Evolutionary conservation across 2,888 invertebrate genomes (phyloP).

Genomic region (Harpalus rubripes): DNA sequence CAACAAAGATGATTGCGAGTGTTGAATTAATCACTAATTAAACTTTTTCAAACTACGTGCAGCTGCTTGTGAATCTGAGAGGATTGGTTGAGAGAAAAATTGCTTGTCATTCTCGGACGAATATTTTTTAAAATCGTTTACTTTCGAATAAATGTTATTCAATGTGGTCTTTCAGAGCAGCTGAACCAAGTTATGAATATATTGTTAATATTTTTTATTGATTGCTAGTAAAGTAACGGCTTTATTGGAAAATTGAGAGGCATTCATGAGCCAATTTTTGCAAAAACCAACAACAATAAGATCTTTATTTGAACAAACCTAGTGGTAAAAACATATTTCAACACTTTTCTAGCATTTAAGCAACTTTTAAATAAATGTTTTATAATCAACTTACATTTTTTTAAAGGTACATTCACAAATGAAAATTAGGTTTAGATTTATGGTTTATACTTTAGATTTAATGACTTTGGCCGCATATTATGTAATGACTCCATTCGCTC

Average conservation of each 20-base stretch:
- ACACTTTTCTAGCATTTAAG: neutral
- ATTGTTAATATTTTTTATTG: neutral
- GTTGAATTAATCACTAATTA: conserved; percentile 49
- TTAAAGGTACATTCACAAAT: no score
- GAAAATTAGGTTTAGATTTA: no score
- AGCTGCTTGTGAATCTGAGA: conserved; percentile 54
- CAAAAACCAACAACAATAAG: neutral
- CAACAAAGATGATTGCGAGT: conserved; percentile 37
- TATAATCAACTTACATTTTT: no score
- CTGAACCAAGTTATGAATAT: neutral
- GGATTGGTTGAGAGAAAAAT: conserved; percentile 52
- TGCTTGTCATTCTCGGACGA: conserved; percentile 55
- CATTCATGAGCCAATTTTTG: neutral
- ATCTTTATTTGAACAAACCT: neutral
- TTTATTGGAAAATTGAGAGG: neutral
- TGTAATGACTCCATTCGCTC: no score
- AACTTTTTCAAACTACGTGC: conserved; percentile 55
- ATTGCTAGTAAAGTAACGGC: neutral
- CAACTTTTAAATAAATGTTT: no score
- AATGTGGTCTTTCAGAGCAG: conserved; percentile 21
- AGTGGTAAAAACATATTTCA: neutral
- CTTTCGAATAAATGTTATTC: conserved; percentile 46
- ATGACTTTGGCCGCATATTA: no score
- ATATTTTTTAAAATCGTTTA: conserved; percentile 48
- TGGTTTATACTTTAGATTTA: no score